Conservation (phyloP, 2,888 invertebrate genomes). For the Apamea monoglypha region DNA sequence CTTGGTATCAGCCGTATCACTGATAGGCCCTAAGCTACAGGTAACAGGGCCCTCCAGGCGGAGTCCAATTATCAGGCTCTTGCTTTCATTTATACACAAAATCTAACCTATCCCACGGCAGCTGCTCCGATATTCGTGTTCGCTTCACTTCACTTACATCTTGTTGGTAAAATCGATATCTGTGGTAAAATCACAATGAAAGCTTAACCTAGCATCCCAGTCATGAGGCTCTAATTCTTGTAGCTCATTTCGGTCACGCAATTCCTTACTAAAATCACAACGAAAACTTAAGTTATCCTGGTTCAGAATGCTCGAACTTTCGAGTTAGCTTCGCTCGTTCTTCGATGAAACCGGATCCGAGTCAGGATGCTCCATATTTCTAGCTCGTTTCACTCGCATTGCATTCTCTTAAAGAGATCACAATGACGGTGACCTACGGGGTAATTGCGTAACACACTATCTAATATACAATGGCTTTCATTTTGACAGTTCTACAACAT, state of each 20-base stretch:
- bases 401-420: background rate
- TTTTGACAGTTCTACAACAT: too few species aligned
- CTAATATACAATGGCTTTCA: too few species aligned
- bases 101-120: background rate
- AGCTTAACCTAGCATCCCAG: background rate
- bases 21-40: background rate
- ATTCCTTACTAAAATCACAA: background rate
- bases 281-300: background rate
- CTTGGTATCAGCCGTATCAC: background rate
- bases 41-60: background rate
- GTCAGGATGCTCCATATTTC: background rate
- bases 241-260: too few species aligned
- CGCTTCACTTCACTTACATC: background rate
- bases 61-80: background rate
- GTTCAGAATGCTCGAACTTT: background rate
- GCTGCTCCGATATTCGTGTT: background rate
- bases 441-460: too few species aligned
- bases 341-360: background rate
- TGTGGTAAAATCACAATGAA: background rate
- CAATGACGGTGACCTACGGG: background rate
- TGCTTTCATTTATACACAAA: background rate
- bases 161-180: background rate
- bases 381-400: background rate
- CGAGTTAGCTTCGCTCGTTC: background rate
- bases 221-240: too few species aligned